Evolutionary conservation across 2,113 vertebrate species (phyloP).

Genomic region (Podarcis raffonei): DNA sequence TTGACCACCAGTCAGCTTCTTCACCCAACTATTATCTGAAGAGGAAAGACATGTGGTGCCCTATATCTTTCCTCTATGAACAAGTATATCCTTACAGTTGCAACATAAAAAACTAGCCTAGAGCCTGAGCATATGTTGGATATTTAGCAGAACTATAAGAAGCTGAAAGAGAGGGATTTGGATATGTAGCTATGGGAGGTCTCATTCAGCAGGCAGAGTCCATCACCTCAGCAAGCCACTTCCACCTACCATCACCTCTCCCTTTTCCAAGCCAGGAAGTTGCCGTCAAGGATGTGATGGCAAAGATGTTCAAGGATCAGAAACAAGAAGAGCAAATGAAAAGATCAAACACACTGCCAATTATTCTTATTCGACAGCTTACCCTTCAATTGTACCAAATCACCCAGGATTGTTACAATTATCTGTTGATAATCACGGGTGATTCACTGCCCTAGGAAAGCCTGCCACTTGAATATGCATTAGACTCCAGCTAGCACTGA

Average conservation of each 20-base stretch:
- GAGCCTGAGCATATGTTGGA: neutral
- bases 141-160: neutral
- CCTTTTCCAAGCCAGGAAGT: neutral
- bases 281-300: neutral
- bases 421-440: neutral
- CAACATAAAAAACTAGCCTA: neutral
- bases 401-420: neutral
- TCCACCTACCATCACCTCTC: neutral
- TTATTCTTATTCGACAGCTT: neutral
- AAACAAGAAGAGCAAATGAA: neutral
- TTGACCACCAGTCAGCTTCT: neutral
- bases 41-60: no score
- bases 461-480: neutral
- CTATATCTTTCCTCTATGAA: neutral
- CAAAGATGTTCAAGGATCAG: neutral
- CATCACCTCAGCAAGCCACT: neutral
- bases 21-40: neutral
- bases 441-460: neutral
- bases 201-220: neutral
- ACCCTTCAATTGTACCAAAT: neutral
- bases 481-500: neutral
- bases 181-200: no score
- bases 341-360: neutral
- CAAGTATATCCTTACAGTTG: neutral
- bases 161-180: neutral